These are phyloP conservation scores for Cyanoliseus patagonus DNA, from an alignment of 2,113 vertebrate species.

Conservation along the genomic window DNA sequence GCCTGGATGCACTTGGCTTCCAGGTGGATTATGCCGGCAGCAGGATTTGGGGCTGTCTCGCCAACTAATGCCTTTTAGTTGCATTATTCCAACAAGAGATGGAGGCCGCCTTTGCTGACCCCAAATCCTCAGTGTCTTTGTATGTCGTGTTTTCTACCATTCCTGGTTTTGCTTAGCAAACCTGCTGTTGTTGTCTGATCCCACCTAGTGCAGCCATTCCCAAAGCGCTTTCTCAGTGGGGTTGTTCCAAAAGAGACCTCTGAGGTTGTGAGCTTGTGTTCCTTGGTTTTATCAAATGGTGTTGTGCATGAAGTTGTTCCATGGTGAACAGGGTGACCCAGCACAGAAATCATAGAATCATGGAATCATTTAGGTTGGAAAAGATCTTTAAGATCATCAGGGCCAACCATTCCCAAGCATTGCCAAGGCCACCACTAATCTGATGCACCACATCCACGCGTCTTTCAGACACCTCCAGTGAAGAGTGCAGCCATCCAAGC, in stretches of 20 bases:
- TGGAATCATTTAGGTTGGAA: background rate
- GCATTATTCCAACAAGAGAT: slow-evolving; percentile 9
- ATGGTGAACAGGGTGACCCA: background rate
- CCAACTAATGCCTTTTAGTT: slow-evolving; percentile 25
- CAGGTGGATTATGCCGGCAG: slow-evolving; percentile 3
- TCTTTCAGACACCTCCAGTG: background rate
- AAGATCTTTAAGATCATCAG: background rate
- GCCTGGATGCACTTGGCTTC: slow-evolving; percentile 16
- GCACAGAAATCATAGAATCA: background rate
- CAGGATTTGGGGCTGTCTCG: slow-evolving; percentile 45
- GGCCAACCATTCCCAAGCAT: background rate
- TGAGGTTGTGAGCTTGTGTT: background rate
- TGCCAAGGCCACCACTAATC: background rate
- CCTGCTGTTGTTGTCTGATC: rapidly evolving
- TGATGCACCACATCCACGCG: background rate
- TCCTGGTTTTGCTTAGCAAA: background rate
- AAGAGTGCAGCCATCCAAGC: background rate
- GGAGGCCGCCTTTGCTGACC: background rate
- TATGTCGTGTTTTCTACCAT: background rate
- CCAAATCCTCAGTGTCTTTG: background rate
- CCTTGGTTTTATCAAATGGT: background rate
- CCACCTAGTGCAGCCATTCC: background rate
- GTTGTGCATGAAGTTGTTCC: rapidly evolving
- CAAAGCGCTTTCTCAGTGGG: background rate
- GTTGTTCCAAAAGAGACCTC: background rate